These are phyloP conservation scores for Nezara viridula DNA, from an alignment of 2,888 invertebrate genomes.

Conservation along the genomic window DNA sequence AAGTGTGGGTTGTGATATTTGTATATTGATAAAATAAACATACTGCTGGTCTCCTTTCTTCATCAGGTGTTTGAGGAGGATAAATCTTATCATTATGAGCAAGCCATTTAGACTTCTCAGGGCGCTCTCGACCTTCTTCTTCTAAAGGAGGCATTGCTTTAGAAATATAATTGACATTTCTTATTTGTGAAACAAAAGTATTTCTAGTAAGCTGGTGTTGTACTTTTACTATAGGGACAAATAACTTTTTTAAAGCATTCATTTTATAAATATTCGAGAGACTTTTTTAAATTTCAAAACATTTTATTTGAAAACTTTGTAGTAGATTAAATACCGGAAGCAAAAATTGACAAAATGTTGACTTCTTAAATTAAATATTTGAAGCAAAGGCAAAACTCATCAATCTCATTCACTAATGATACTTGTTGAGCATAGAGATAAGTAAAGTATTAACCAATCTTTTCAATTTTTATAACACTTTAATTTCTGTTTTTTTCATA, in stretches of 20 bases:
- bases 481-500: too few species aligned
- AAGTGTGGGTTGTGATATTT: too few species aligned
- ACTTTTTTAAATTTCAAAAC: not conserved
- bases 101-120: constrained; percentile 63
- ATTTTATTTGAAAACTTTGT: not conserved
- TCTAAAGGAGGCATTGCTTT: constrained; percentile 61
- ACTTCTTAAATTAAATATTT: not conserved
- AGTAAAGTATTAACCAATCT: not conserved
- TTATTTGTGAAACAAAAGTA: not conserved
- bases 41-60: constrained; percentile 87
- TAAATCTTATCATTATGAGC: constrained; percentile 81
- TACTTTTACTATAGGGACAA: not conserved
- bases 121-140: constrained; percentile 54
- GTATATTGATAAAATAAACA: constrained; percentile 68
- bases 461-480: too few species aligned
- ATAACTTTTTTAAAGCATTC: constrained; percentile 19
- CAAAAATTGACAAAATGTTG: not conserved
- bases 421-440: not conserved
- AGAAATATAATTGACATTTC: constrained; percentile 9
- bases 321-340: not conserved
- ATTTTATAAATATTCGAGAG: not conserved
- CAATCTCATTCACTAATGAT: not conserved
- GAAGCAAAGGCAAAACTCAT: not conserved
- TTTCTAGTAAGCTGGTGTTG: constrained; percentile 7
- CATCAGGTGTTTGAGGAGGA: constrained; percentile 82